Base-by-base conservation (phyloP, 2,888 invertebrate species). In the Vannuccia rotundouncinata region DNA sequence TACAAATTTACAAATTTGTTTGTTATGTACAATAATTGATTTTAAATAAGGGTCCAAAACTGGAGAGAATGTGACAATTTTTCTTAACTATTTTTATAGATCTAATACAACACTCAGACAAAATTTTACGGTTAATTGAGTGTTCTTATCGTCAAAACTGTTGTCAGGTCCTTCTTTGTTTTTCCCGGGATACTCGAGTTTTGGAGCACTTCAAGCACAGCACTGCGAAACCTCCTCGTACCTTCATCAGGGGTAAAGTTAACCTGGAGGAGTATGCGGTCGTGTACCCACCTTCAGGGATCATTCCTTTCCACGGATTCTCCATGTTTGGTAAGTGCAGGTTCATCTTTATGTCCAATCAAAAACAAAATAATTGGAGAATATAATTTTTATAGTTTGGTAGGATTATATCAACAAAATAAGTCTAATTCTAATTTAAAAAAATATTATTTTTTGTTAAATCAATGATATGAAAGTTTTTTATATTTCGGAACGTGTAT, bases 301-400 rank as follows among this genome's bases (percentile, higher is more conserved):
- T 96, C 59, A 95, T 97, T 83, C 96, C 96, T 0, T 96, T 95
- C 88, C 95, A 97, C 87, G 96, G 96, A 0, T 95, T 97, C 88
- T 93, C 95, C 27, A 96, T 97, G 96, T 95, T 95, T 88, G 94
- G 95, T 95, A 90, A 88, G 91, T 83, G 30, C 1, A 30, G 31
- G n/a, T n/a, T n/a, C n/a, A n/a, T n/a, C n/a, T n/a, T n/a, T n/a
- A n/a, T n/a, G n/a, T n/a, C n/a, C n/a, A n/a, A n/a, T n/a, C n/a
- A n/a, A n/a, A n/a, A n/a, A n/a, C n/a, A n/a, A n/a, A n/a, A n/a
- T n/a, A n/a, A n/a, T n/a, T n/a, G n/a, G n/a, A n/a, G n/a, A n/a
- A n/a, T n/a, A n/a, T n/a, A n/a, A n/a, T n/a, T n/a, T n/a, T n/a
- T n/a, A n/a, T n/a, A n/a, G n/a, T n/a, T n/a, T n/a, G n/a, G n/a